Evolutionary conservation across 2,113 vertebrate genomes (phyloP), one percentile per base, ranked within the genome.

Genomic region (Sinocyclocheilus rhinocerous): DNA sequence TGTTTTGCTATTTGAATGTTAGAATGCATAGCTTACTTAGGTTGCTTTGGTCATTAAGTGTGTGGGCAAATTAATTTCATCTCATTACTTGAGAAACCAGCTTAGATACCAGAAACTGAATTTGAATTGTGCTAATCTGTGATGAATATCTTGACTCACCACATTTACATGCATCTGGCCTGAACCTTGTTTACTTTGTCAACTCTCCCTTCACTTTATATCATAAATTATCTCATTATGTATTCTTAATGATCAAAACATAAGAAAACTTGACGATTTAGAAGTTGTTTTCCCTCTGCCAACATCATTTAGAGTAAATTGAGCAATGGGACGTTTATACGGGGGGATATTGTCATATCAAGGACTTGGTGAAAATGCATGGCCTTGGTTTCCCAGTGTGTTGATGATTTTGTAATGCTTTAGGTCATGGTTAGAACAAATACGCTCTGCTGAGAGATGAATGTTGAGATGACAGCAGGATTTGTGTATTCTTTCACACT

Each of bases 231-330:
- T 63, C 8, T 67, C n/a, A 67, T 81, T 67, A 81, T 18, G 24
- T 45, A 67, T 81, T 81, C 79, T 13, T 50, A 65, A 81, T 81
- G 78, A 81, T 81, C 78, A 81, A 81, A 81, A 81, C 59, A 45
- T 45, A 63, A 63, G 78, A 65, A 15, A 81, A 81, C 78, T 11
- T 24, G 22, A 48, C 48, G 79, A 79, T 79, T 79, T 65, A 61
- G 10, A 81, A 45, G 63, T 67, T 69, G 61, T 81, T 81, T 81
- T 50, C 24, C 79, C 61, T 50, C 13, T 67, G 59, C 39, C 80
- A 81, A 7, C 13, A 45, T 29, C 59, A 50, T 16, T 81, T 67
- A 45, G 16, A 50, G 77, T 42, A 79, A 24, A 24, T 16, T 24
- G 11, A 61, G 55, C 55, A 61, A 11, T 10, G 6, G 61, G 33